A percentile compares a stretch with the other conserved stretches of the same genome.
phyloP scores from a whole-genome alignment of 2,113 vertebrate genomes.

The Myanophis thanlyinensis region DNA sequence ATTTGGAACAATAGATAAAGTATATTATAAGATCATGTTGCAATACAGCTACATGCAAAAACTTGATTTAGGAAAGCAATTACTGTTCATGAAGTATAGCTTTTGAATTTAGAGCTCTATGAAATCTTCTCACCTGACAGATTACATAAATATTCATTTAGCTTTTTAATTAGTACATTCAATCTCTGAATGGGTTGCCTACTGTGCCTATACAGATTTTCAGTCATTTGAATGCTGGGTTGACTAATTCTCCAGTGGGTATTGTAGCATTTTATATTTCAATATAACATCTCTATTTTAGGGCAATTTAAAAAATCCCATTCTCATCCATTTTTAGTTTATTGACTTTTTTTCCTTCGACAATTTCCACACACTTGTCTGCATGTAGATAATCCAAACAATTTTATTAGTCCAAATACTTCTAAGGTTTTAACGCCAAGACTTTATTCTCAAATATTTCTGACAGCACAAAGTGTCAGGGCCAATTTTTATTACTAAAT shows the following conservation, averaged over 20 bases:
- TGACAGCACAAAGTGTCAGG: background rate
- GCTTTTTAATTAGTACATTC: constrained; percentile 32
- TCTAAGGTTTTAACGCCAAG: background rate
- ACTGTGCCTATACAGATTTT: constrained; percentile 10
- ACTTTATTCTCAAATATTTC: background rate
- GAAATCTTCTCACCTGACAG: constrained; percentile 7
- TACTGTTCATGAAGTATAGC: constrained; percentile 1
- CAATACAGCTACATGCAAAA: background rate
- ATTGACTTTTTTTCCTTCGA: background rate
- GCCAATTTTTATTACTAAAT: background rate
- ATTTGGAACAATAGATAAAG: background rate
- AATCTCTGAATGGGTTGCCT: constrained; percentile 3
- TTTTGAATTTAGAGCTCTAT: constrained; percentile 6
- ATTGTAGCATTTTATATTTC: background rate
- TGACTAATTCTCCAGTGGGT: background rate
- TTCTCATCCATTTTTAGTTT: background rate
- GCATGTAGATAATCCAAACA: background rate
- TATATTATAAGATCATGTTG: background rate
- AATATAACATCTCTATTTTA: background rate
- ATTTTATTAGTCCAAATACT: background rate
- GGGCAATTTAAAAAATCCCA: background rate
- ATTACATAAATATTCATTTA: constrained; percentile 31
- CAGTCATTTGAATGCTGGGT: background rate
- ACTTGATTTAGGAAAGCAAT: constrained; percentile 11
- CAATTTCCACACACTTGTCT: background rate